These are phyloP conservation scores for Meda fulgida DNA, from an alignment of 2,797 vertebrate species.

Conservation along the genomic window DNA sequence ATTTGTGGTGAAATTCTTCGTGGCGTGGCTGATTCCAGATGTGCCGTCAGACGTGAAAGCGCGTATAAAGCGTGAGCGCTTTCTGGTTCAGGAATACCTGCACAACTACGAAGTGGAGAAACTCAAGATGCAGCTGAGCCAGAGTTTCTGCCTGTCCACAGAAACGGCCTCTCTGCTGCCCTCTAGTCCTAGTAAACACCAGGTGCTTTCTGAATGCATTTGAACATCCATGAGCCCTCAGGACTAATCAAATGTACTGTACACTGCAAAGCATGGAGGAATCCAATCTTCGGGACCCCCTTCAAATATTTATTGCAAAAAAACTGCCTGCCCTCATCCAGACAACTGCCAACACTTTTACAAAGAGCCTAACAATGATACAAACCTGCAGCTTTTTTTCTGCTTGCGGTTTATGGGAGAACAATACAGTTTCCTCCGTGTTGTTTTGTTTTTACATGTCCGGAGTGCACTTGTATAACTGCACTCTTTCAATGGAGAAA, in stretches of 20 bases:
- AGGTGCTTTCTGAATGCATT: constrained; percentile 71
- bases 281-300: not conserved
- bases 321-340: not conserved
- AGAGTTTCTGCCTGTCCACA: constrained; percentile 72
- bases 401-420: not conserved
- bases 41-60: constrained; percentile 88
- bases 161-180: constrained; percentile 59
- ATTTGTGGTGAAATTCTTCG: constrained; percentile 92
- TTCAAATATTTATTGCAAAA: not conserved
- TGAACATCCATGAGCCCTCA: constrained; percentile 53
- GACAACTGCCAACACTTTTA: constrained; percentile 31
- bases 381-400: not conserved
- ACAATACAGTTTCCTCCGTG: not conserved
- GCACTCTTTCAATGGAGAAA: not conserved
- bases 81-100: constrained; percentile 90
- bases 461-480: constrained; percentile 32
- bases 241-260: constrained; percentile 1
- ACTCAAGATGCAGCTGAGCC: constrained; percentile 84
- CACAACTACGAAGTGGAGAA: constrained; percentile 90
- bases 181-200: constrained; percentile 64
- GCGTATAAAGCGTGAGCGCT: constrained; percentile 90
- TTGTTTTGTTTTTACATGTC: constrained; percentile 17
- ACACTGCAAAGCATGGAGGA: constrained; percentile 26
- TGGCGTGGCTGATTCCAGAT: constrained; percentile 96
- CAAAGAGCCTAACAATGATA: not conserved